Base-by-base conservation (phyloP, 2,113 vertebrate species). In the Rattus rattus region DNA sequence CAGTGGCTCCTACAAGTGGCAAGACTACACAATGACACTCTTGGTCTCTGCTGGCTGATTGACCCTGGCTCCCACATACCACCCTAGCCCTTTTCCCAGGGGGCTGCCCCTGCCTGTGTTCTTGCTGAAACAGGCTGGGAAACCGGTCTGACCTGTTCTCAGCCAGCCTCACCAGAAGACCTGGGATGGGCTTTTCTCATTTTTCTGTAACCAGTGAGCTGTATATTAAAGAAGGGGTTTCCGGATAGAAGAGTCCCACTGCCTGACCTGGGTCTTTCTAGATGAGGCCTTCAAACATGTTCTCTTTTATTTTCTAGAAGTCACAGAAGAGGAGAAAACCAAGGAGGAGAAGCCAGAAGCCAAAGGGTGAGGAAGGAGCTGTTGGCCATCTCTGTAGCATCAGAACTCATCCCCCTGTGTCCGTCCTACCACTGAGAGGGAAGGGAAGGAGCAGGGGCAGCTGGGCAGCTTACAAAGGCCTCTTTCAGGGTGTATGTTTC, bases 291-390 rank as follows among this genome's bases (percentile, higher is more conserved):
- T 89, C 84, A 52, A 52, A 39, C 56, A 36, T 97, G 33, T 10
- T 61, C 33, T 97, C 75, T 86, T 95, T 86, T 95, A 22, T 70
- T 52, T 97, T 92, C 43, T 69, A 99, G 99, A 99, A 65, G 98
- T 98, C 76, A 98, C 98, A 59, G 99, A 99, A 97, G 99, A 99
- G 76, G 99, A 99, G 36, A 99, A 99, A 97, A 94, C 96, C 33
- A 99, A 99, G 98, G 99, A 99, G 92, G 99, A 99, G 70, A 99
- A 99, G 96, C 94, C 98, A 76, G 98, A 99, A 90, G 98, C 98
- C 97, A 99, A 99, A 98, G 98, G 99, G 99, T 99, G 97, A 99
- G 98, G 63, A 97, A 92, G 69, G 59, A 95, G 63, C 75, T 88
- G 67, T 26, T 61, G 73, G 79, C 72, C 65, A 90, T 90, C 81